Percentiles rank a stretch among this genome's conserved stretches.
phyloP scores from a whole-genome alignment of 2,888 invertebrate genomes.

The Meandrusa payeni region DNA sequence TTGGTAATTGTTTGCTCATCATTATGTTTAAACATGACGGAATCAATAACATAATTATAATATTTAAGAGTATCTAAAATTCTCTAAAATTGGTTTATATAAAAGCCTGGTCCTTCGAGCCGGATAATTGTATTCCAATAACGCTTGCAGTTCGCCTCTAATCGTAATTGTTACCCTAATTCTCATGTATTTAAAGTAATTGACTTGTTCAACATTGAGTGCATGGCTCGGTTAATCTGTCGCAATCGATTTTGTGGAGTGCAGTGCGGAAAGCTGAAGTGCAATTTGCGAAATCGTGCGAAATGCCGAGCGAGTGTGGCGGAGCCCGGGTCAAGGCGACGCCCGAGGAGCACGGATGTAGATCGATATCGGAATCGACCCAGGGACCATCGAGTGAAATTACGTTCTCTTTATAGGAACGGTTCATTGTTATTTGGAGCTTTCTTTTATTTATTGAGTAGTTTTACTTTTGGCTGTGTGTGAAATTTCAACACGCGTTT shows the following conservation, averaged over 20 bases:
- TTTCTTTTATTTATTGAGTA: neutral
- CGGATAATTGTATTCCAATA: neutral
- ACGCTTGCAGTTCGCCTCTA: too few relatives aligned
- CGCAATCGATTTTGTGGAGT: slow-evolving; percentile 30
- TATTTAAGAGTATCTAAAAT: too few relatives aligned
- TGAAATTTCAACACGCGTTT: too few relatives aligned
- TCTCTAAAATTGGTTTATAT: too few relatives aligned
- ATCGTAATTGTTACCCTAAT: neutral
- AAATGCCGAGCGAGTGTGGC: slow-evolving; percentile 17
- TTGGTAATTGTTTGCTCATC: too few relatives aligned
- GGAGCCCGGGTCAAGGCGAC: slow-evolving; percentile 35
- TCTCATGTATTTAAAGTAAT: slow-evolving; percentile 19
- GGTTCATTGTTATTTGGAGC: neutral
- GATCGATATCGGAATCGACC: slow-evolving; percentile 15
- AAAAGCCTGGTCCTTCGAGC: neutral
- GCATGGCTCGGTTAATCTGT: slow-evolving; percentile 24
- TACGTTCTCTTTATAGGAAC: neutral
- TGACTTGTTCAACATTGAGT: slow-evolving; percentile 25
- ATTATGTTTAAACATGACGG: too few relatives aligned
- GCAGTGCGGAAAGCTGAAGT: slow-evolving; percentile 33
- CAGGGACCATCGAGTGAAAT: slow-evolving; percentile 1
- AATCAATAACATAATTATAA: too few relatives aligned
- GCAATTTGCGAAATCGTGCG: slow-evolving; percentile 33
- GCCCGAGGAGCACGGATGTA: slow-evolving; percentile 21
- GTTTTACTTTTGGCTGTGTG: too few relatives aligned